A percentile compares a stretch with the other conserved stretches of the same genome.
These are phyloP conservation scores for Andrena chrysosceles DNA, from an alignment of 2,888 invertebrate genomes.

Conservation along the genomic window DNA sequence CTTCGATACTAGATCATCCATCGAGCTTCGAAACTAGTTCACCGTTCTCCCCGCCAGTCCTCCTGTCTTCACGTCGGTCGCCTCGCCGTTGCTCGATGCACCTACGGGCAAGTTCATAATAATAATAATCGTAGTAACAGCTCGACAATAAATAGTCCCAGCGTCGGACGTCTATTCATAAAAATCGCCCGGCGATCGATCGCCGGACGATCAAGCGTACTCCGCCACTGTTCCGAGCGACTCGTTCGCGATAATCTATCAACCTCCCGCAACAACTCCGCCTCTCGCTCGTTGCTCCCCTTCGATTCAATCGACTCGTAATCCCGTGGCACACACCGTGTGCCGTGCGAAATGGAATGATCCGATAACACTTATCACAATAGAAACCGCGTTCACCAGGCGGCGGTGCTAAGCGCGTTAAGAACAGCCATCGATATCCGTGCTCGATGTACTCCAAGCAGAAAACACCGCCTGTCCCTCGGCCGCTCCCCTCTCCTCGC, in stretches of 20 bases:
- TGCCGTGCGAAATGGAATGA: constrained; percentile 40
- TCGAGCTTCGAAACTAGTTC: no score
- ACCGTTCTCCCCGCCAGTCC: neutral
- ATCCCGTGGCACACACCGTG: constrained; percentile 16
- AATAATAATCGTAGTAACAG: constrained; percentile 36
- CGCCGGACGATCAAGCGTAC: neutral
- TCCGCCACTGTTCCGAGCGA: constrained; percentile 41
- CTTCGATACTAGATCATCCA: no score
- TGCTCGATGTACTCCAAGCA: neutral
- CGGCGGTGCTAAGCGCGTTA: constrained; percentile 29
- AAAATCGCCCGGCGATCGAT: neutral
- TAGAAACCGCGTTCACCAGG: constrained; percentile 28
- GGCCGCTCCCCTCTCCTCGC: neutral
- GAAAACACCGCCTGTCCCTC: neutral
- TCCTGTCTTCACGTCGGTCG: neutral
- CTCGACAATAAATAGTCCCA: constrained; percentile 22
- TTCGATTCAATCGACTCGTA: constrained; percentile 23
- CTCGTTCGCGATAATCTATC: constrained; percentile 15
- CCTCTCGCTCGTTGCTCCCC: constrained; percentile 21
- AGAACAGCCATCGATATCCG: constrained; percentile 41
- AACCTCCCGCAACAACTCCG: constrained; percentile 14
- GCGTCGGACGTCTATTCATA: constrained; percentile 11
- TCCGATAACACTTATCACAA: constrained; percentile 55
- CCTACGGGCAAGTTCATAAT: neutral
- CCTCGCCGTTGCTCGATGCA: neutral